A percentile compares a stretch with the other conserved stretches of the same genome.
phyloP scores from a whole-genome alignment of 2,113 vertebrate genomes.

The Brachyistius frenatus region DNA sequence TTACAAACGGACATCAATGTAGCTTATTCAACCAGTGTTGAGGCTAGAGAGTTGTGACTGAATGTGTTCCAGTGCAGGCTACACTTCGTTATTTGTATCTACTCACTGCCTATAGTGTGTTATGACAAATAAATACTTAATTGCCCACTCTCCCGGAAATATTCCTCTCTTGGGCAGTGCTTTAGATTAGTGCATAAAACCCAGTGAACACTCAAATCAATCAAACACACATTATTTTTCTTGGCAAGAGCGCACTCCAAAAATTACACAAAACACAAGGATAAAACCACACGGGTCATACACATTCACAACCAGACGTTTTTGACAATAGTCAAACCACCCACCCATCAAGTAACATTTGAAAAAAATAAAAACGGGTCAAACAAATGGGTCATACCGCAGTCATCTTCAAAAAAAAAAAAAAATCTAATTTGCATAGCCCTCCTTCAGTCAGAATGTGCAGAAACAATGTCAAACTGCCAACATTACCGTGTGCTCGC shows the following conservation, averaged over 20 bases:
- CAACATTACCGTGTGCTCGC: constrained; percentile 34
- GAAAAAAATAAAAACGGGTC: constrained; percentile 18
- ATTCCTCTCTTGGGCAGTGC: constrained; percentile 28
- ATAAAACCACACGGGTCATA: constrained; percentile 10
- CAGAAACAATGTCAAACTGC: constrained; percentile 45
- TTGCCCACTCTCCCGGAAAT: constrained; percentile 44
- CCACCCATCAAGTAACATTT: too few relatives aligned
- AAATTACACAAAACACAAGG: constrained; percentile 34
- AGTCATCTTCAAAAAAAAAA: constrained; percentile 23
- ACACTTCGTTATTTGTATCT: constrained; percentile 14
- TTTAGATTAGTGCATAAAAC: constrained; percentile 50
- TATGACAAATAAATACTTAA: constrained; percentile 55
- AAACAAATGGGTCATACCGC: constrained; percentile 33
- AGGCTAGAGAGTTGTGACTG: constrained; percentile 4
- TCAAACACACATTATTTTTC: constrained; percentile 13
- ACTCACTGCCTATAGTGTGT: constrained; percentile 26
- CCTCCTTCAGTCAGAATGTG: constrained; percentile 34
- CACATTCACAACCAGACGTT: constrained; percentile 11
- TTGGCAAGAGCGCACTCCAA: constrained; percentile 18
- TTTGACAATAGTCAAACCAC: constrained; percentile 9
- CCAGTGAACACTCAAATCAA: constrained; percentile 42
- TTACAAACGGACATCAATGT: background rate
- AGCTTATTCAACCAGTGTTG: constrained; percentile 25
- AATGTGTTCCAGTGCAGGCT: constrained; percentile 9
- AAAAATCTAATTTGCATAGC: constrained; percentile 36